Evolutionary conservation across 2,888 invertebrate species (phyloP).

Genomic region (Stenchaetothrips biformis): DNA sequence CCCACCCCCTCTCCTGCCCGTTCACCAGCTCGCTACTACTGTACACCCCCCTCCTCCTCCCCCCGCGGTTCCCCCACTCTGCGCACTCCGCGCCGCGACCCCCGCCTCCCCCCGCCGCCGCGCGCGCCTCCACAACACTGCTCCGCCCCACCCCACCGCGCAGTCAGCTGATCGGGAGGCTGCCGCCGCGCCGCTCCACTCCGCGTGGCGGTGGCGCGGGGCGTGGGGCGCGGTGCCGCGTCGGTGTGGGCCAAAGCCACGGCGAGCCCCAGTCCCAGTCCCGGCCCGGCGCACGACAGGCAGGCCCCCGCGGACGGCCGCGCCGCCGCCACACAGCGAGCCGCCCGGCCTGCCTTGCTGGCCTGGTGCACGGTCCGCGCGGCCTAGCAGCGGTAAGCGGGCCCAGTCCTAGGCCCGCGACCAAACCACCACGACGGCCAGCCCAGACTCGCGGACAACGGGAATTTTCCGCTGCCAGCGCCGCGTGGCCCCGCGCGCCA

Average conservation of each 20-base stretch:
- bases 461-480: constrained; percentile 14
- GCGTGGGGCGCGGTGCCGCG: no score
- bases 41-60: neutral
- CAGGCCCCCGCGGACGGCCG: no score
- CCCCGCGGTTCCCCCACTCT: neutral
- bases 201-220: neutral
- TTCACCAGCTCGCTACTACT: neutral
- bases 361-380: no score
- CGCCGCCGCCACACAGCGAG: no score
- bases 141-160: constrained; percentile 31
- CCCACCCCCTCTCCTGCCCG: neutral
- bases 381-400: no score
- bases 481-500: neutral
- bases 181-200: neutral
- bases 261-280: no score
- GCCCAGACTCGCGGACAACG: neutral
- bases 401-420: neutral
- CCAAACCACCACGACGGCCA: neutral
- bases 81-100: neutral
- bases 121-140: constrained; percentile 7
- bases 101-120: neutral
- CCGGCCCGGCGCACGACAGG: no score
- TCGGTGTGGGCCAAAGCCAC: no score
- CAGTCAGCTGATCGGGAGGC: constrained; percentile 28
- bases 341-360: no score